Evolutionary conservation across 2,888 invertebrate genomes (phyloP).

Genomic region (Tinea pellionella): DNA sequence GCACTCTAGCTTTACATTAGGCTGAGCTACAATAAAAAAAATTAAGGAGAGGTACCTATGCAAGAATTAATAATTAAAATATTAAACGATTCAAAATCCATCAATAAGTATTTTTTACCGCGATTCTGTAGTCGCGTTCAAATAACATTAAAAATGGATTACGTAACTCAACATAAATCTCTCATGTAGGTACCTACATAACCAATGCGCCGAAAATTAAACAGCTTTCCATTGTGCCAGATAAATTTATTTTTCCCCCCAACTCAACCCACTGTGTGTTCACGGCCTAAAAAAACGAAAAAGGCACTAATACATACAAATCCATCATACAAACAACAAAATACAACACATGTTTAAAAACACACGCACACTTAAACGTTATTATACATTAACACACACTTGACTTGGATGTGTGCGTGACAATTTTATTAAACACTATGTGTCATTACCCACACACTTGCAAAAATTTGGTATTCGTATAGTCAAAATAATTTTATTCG

Average conservation of each 20-base stretch:
- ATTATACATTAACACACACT: slow-evolving; percentile 44
- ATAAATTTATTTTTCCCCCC: slow-evolving; percentile 66
- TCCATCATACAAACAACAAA: slow-evolving; percentile 59
- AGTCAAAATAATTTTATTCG: slow-evolving; percentile 44
- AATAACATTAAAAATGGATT: slow-evolving; percentile 1
- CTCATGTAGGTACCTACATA: neutral
- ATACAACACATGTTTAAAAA: slow-evolving; percentile 34
- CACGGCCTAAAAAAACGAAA: slow-evolving; percentile 45
- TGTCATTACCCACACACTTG: slow-evolving; percentile 32
- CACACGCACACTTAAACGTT: slow-evolving; percentile 24
- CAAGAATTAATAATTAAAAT: too few species aligned
- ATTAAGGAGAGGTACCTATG: too few species aligned
- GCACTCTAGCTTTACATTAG: too few species aligned
- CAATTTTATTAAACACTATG: neutral
- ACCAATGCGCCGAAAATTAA: slow-evolving; percentile 52
- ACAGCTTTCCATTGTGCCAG: slow-evolving; percentile 63
- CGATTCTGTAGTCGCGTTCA: neutral
- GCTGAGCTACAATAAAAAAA: too few species aligned
- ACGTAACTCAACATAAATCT: slow-evolving; percentile 3
- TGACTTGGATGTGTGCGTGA: neutral
- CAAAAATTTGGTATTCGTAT: slow-evolving; percentile 60
- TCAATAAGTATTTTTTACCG: neutral
- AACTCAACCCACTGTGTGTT: slow-evolving; percentile 48
- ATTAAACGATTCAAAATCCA: neutral
- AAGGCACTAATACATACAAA: slow-evolving; percentile 58